A percentile compares a stretch with the other conserved stretches of the same genome.
phyloP scores from a whole-genome alignment of 1,140 invertebrate genomes.

The Calosoma granatense region DNA sequence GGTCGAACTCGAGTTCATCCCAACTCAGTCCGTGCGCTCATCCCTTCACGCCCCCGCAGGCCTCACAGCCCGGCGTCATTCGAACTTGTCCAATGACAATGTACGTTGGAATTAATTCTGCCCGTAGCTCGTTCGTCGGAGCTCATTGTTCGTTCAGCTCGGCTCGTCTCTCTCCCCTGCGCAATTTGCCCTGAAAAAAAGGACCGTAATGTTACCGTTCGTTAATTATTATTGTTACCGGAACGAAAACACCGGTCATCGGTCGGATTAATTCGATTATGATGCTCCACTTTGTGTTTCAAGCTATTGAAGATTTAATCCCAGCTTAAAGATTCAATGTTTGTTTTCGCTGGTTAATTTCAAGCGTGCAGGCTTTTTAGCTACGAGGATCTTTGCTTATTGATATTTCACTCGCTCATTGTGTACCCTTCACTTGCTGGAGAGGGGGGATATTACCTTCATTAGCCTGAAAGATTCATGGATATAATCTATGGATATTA shows the following conservation, averaged over 20 bases:
- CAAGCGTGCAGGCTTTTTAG: too few species aligned
- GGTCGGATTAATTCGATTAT: neutral
- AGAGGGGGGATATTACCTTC: too few species aligned
- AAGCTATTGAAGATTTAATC: too few species aligned
- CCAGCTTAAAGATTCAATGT: too few species aligned
- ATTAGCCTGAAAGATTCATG: too few species aligned
- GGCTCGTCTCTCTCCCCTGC: neutral
- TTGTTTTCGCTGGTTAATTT: too few species aligned
- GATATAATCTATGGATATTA: too few species aligned
- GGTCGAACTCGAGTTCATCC: neutral
- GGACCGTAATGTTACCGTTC: neutral
- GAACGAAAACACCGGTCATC: neutral
- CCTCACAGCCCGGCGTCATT: neutral
- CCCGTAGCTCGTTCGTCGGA: neutral
- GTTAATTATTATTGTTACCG: slow-evolving; percentile 1
- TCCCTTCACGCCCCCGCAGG: neutral
- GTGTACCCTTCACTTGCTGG: too few species aligned
- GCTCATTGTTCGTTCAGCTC: neutral
- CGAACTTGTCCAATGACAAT: neutral
- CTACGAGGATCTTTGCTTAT: too few species aligned
- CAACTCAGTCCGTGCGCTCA: neutral
- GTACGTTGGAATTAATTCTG: neutral
- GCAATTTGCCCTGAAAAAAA: neutral
- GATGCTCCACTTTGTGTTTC: too few species aligned
- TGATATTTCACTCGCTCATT: too few species aligned